These are phyloP conservation scores for Danio choprae DNA, from an alignment of 2,797 vertebrate species.

Conservation along the genomic window DNA sequence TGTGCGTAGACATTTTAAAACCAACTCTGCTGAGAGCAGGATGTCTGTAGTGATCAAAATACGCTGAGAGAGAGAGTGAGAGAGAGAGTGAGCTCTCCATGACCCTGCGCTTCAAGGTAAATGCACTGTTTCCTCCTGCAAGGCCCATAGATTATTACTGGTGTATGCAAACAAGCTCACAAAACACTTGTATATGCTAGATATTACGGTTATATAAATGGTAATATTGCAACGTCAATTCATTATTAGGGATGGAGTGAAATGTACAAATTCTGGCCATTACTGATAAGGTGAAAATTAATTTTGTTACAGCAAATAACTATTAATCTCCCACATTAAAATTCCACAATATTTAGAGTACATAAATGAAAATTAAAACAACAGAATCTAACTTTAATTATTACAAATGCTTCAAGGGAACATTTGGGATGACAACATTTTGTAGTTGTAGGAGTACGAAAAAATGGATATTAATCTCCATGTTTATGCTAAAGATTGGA, in stretches of 20 bases:
- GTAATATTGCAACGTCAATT: background rate
- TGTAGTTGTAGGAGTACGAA: background rate
- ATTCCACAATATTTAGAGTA: background rate
- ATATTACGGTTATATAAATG: background rate
- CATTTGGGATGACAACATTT: background rate
- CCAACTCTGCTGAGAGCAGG: slow-evolving; percentile 49
- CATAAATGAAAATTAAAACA: background rate
- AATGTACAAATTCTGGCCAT: background rate
- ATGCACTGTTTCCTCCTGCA: slow-evolving; percentile 74
- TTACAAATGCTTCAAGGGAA: background rate
- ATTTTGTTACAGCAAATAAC: background rate
- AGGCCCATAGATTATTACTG: slow-evolving; percentile 69
- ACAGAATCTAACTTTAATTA: background rate
- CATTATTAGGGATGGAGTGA: background rate
- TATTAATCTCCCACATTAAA: background rate
- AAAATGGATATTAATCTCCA: background rate
- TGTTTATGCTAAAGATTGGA: background rate
- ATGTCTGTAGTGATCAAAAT: slow-evolving; percentile 51
- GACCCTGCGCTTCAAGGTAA: slow-evolving; percentile 69
- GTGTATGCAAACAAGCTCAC: slow-evolving; percentile 56
- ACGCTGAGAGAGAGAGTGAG: slow-evolving; percentile 56
- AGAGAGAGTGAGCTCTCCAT: slow-evolving; percentile 55
- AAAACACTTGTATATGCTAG: background rate
- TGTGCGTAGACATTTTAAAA: slow-evolving; percentile 29
- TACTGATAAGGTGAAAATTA: background rate